Percentiles rank a stretch among this genome's conserved stretches.
phyloP scores from a whole-genome alignment of 2,888 invertebrate species.

The Volucella bombylans region DNA sequence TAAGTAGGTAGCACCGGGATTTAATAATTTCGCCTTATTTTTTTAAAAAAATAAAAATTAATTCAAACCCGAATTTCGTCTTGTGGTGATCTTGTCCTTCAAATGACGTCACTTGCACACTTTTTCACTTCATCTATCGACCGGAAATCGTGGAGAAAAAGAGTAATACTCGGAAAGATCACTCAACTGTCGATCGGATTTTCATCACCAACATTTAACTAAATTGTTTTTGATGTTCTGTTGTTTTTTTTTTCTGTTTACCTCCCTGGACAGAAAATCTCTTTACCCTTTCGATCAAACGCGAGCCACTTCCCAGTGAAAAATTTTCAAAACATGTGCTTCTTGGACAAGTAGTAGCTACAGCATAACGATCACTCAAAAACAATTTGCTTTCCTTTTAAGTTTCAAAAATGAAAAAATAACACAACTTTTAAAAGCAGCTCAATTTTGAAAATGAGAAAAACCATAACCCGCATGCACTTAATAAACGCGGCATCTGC shows the following conservation, averaged over 20 bases:
- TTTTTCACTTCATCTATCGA: constrained; percentile 2
- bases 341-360: background rate
- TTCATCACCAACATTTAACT: constrained; percentile 38
- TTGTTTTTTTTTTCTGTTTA: background rate
- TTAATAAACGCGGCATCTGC: constrained; percentile 59
- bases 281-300: no score
- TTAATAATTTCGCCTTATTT: background rate
- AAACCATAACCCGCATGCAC: constrained; percentile 32
- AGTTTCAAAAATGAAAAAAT: constrained; percentile 29
- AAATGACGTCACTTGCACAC: constrained; percentile 13
- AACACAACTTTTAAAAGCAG: background rate
- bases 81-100: constrained; percentile 22
- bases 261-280: background rate
- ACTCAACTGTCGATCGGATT: constrained; percentile 57
- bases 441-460: constrained; percentile 1
- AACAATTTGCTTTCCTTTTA: constrained; percentile 12
- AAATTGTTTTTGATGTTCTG: background rate
- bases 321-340: constrained; percentile 60
- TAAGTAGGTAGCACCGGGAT: constrained; percentile 38
- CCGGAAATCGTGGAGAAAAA: constrained; percentile 18
- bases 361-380: constrained; percentile 23
- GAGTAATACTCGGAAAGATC: constrained; percentile 19
- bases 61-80: background rate
- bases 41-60: background rate
- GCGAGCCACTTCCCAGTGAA: constrained; percentile 39